Conservation (phyloP, 2,113 vertebrate species). For the Microtus ochrogaster region DNA sequence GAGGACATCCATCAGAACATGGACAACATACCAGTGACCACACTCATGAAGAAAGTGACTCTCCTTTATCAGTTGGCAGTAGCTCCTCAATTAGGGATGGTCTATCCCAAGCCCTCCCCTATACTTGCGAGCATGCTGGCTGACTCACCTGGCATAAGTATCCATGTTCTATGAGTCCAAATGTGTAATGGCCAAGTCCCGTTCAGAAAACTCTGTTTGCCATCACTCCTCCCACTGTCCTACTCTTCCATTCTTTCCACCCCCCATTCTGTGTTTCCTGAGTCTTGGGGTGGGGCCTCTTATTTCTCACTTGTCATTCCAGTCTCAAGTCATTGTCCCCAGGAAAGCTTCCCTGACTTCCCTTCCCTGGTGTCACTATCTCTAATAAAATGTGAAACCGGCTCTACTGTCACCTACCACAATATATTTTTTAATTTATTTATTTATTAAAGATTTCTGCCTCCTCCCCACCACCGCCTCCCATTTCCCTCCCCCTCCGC, state of each 20-base stretch:
- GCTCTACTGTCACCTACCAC: background rate
- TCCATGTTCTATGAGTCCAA: background rate
- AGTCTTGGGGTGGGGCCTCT: background rate
- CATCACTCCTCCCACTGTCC: background rate
- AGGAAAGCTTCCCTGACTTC: background rate
- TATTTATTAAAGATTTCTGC: too few species aligned
- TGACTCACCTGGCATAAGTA: background rate
- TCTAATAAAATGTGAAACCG: background rate
- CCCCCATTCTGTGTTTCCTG: background rate
- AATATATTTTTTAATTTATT: too few species aligned
- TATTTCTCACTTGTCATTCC: background rate
- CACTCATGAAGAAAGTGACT: background rate
- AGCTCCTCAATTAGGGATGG: background rate
- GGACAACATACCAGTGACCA: background rate
- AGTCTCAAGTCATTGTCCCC: conserved; percentile 1
- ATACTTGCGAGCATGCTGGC: too few species aligned
- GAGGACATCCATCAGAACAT: too few species aligned
- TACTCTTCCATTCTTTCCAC: too few species aligned
- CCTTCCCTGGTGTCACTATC: background rate
- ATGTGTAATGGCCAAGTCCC: background rate
- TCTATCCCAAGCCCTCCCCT: background rate
- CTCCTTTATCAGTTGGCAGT: background rate
- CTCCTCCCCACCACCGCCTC: too few species aligned
- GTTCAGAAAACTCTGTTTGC: background rate
- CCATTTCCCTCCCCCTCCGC: too few species aligned